A percentile compares a stretch with the other conserved stretches of the same genome.
Conservation (phyloP, 2,888 invertebrate genomes). For the Leptopterna dolabrata region DNA sequence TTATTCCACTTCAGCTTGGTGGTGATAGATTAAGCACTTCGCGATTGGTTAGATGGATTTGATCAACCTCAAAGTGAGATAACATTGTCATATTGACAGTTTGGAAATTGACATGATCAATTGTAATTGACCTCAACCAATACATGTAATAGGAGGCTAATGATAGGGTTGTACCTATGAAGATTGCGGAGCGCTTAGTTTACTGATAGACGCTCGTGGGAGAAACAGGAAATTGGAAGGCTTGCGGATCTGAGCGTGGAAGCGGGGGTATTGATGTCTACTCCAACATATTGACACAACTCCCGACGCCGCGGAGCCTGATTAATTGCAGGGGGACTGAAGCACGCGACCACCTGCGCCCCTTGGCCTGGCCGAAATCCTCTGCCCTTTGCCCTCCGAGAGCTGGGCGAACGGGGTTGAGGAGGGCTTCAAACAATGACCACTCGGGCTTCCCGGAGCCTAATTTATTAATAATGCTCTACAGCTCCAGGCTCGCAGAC, state of each 20-base stretch:
- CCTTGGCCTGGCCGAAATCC: background rate
- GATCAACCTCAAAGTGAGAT: background rate
- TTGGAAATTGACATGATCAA: background rate
- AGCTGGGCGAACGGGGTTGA: background rate
- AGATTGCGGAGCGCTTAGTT: background rate
- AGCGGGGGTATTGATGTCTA: constrained; percentile 11
- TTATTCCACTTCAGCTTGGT: background rate
- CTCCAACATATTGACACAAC: constrained; percentile 35
- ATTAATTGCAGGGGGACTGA: constrained; percentile 20
- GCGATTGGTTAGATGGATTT: background rate
- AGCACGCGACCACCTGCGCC: constrained; percentile 36
- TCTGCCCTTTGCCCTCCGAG: background rate
- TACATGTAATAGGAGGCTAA: constrained; percentile 4
- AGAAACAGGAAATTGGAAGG: constrained; percentile 29
- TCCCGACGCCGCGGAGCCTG: constrained; percentile 33
- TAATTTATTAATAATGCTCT: constrained; percentile 39
- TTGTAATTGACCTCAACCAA: constrained; percentile 2
- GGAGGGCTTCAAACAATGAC: constrained; percentile 23
- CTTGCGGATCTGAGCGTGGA: background rate
- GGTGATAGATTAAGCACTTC: background rate
- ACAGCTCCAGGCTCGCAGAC: background rate
- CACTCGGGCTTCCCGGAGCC: background rate
- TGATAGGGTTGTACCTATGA: constrained; percentile 14
- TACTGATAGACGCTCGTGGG: background rate
- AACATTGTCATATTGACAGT: background rate